phyloP scores from a whole-genome alignment of 2,888 invertebrate species.

The Ferrisia virgata region DNA sequence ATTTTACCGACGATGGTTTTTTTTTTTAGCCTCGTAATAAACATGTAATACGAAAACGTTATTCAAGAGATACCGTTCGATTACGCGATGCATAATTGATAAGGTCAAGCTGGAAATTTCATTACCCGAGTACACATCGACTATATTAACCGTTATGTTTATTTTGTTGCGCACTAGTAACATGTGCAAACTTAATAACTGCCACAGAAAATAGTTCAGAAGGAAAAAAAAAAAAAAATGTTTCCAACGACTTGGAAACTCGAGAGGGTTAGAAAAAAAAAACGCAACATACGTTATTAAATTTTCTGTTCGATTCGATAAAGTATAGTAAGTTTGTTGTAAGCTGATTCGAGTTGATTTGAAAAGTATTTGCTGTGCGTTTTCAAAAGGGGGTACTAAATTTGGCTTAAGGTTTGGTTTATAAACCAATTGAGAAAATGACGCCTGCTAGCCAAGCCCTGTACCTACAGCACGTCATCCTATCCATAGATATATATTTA shows the following conservation, averaged over 20 bases:
- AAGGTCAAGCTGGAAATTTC: neutral
- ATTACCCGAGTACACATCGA: neutral
- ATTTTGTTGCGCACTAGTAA: neutral
- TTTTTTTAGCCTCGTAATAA: too few species aligned
- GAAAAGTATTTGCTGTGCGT: neutral
- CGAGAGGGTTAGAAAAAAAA: neutral
- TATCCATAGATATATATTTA: too few species aligned
- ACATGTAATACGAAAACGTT: too few species aligned
- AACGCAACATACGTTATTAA: neutral
- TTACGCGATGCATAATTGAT: neutral
- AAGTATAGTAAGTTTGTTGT: neutral
- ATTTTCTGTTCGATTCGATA: neutral
- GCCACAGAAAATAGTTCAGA: neutral
- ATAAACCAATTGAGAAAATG: neutral
- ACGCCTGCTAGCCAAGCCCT: neutral
- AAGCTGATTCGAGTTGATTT: conserved; percentile 7
- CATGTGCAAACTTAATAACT: neutral
- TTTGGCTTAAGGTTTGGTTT: neutral
- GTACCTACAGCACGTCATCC: too few species aligned
- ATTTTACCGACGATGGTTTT: too few species aligned
- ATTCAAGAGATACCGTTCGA: neutral
- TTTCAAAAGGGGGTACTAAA: neutral
- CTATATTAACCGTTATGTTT: neutral
- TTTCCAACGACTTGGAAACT: neutral
- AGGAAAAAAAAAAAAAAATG: neutral